These are phyloP conservation scores for Aeoliscus strigatus DNA, from an alignment of 2,797 vertebrate genomes.

Conservation along the genomic window DNA sequence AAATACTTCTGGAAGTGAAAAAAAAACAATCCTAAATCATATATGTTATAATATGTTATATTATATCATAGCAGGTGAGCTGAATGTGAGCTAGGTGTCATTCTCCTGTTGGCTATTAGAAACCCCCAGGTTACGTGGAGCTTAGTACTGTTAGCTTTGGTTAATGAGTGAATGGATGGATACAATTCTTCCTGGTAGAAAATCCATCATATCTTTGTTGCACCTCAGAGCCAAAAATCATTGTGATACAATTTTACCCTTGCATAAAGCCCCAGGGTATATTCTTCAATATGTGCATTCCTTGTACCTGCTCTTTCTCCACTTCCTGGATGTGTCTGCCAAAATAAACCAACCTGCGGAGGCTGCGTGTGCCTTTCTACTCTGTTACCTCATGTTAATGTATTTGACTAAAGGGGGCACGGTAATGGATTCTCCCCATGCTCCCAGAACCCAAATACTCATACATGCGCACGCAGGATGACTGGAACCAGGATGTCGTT, in stretches of 20 bases:
- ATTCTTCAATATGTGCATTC: slow-evolving; percentile 11
- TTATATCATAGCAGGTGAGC: too few species aligned
- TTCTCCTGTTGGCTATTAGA: too few species aligned
- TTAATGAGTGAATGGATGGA: too few species aligned
- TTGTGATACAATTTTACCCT: slow-evolving; percentile 11
- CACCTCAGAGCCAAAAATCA: slow-evolving; percentile 3
- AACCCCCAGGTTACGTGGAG: too few species aligned
- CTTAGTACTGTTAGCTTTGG: too few species aligned
- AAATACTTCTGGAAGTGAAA: too few species aligned
- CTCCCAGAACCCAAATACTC: slow-evolving; percentile 50
- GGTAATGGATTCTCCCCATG: slow-evolving; percentile 46
- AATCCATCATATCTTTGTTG: neutral
- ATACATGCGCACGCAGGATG: slow-evolving; percentile 43
- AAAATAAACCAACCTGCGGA: slow-evolving; percentile 40
- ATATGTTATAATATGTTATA: too few species aligned
- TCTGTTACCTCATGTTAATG: slow-evolving; percentile 37
- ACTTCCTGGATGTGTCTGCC: slow-evolving; percentile 30
- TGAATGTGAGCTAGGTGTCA: too few species aligned
- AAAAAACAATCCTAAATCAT: too few species aligned
- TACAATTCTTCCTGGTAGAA: too few species aligned
- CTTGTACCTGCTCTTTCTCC: slow-evolving; percentile 21
- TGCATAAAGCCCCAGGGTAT: slow-evolving; percentile 15
- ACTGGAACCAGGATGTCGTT: slow-evolving; percentile 45
- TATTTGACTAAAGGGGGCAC: slow-evolving; percentile 53
- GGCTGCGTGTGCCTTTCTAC: slow-evolving; percentile 35